These are phyloP conservation scores for Limnephilus lunatus DNA, from an alignment of 2,888 invertebrate genomes.

Conservation along the genomic window DNA sequence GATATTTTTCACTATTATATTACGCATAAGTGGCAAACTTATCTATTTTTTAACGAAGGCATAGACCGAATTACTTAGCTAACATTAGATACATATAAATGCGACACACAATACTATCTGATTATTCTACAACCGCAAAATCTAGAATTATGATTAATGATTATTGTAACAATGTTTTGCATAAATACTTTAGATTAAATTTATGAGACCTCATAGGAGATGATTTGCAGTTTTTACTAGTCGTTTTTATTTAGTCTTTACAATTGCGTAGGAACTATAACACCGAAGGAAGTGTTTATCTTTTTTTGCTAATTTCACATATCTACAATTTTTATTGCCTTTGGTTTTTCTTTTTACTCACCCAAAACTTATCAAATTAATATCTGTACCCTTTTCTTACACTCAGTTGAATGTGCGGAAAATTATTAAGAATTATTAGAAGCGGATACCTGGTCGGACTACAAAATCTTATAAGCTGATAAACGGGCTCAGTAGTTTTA, in stretches of 20 bases:
- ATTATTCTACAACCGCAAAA: background rate
- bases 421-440: background rate
- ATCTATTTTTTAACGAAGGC: background rate
- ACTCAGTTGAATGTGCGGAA: background rate
- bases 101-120: no score
- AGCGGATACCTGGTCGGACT: background rate
- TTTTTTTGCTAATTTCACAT: background rate
- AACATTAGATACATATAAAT: background rate
- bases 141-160: background rate
- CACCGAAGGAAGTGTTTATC: background rate
- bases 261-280: background rate
- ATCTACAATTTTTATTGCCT: background rate
- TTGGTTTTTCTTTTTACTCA: background rate
- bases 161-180: background rate
- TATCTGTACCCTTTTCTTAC: background rate
- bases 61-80: background rate
- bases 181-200: background rate
- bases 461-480: background rate
- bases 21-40: background rate
- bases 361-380: background rate
- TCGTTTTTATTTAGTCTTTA: background rate
- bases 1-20: background rate
- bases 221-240: background rate
- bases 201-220: background rate
- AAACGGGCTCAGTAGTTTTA: background rate